Evolutionary conservation across 2,113 vertebrate species (phyloP), one percentile per base, ranked within the genome.

Genomic region (Megalops atlanticus): DNA sequence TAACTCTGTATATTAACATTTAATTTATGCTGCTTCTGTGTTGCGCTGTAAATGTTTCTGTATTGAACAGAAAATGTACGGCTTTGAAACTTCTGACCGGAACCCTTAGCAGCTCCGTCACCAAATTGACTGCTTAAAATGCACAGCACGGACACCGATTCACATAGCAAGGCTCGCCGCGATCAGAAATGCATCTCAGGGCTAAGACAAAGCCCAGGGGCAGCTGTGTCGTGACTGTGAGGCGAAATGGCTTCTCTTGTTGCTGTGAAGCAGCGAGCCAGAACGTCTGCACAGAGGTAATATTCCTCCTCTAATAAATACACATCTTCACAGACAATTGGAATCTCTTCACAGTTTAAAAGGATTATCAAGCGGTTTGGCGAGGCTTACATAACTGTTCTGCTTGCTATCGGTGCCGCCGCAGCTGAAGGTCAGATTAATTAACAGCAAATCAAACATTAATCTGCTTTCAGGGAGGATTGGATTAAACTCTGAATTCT

Each of bases 361-460:
- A 45, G 35, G 80, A 76, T 81, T 69, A 76, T 43, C 49, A 10
- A 1, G 18, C 41, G 43, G 73, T 74, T 69, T 47, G 74, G 40
- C 31, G 40, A n/a, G 73, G 21, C 74, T 81, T 70, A 36, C 21
- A 11, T 76, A 76, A 70, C 54, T 0, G 36, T 35, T 18, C 39
- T 38, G 16, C 33, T 36, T 8, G 15, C 35, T 36, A 40, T 27
- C 33, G 27, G 39, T 1, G 21, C 39, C 1, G 31, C 41, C 16
- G 52, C 21, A 18, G 31, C 54, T 49, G 54, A 81, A 49, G 80
- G 74, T 81, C 74, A 81, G 74, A 36, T 71, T 76, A 76, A 81
- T 76, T 81, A 81, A 70, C 0, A 10, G 18, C 38, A 49, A 76
- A 75, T 54, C 79, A 58, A 54, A 58, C 71, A 31, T 54, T 40